Percentiles rank a stretch among this genome's conserved stretches.
phyloP scores from a whole-genome alignment of 2,797 vertebrate species.

The Thamnophis elegans region DNA sequence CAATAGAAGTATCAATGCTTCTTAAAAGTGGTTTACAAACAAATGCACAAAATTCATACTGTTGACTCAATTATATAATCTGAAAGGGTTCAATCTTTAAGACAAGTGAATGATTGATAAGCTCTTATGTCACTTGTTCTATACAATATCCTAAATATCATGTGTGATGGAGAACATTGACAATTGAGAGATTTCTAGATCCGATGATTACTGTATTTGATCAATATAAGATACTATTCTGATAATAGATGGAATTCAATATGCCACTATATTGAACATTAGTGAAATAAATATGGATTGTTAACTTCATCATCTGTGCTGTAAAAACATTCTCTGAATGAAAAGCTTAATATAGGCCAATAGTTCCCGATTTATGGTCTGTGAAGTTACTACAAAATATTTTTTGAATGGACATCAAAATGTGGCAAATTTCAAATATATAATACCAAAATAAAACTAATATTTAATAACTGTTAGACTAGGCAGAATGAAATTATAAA shows the following conservation, averaged over 20 bases:
- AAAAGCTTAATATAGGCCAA: background rate
- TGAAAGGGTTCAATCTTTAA: background rate
- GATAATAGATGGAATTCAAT: background rate
- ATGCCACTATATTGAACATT: background rate
- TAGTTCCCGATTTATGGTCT: background rate
- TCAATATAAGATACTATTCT: background rate
- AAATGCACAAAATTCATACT: background rate
- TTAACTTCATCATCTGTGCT: background rate
- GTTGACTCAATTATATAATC: background rate
- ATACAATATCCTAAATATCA: background rate
- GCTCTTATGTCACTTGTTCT: background rate
- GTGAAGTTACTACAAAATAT: background rate
- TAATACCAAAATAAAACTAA: background rate
- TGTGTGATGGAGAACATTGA: background rate
- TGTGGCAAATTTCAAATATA: background rate
- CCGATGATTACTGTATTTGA: background rate
- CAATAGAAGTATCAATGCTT: background rate
- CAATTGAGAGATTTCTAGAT: background rate
- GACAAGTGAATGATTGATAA: background rate
- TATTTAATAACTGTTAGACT: background rate
- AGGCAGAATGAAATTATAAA: background rate
- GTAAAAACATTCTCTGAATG: background rate
- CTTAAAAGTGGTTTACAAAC: background rate
- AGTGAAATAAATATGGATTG: background rate
- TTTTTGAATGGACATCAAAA: background rate